phyloP scores from a whole-genome alignment of 2,888 invertebrate species.

The Fragum whitleyi region DNA sequence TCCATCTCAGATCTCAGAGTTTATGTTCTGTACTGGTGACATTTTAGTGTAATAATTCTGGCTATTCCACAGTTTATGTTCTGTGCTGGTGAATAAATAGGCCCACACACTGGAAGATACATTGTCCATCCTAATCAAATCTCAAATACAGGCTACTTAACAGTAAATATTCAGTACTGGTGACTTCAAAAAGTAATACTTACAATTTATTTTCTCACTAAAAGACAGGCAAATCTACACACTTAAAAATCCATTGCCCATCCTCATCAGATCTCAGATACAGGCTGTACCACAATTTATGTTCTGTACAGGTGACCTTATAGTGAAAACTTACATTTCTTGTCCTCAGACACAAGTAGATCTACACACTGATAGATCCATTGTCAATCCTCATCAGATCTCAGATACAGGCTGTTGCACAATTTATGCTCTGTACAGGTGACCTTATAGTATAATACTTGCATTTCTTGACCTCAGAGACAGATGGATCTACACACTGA shows the following conservation, averaged over 20 bases:
- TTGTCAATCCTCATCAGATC: neutral
- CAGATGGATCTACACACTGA: neutral
- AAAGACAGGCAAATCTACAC: neutral
- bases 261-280: constrained; percentile 9
- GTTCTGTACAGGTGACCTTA: neutral
- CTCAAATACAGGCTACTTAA: neutral
- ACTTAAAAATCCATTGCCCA: neutral
- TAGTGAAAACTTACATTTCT: neutral
- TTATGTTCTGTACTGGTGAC: neutral
- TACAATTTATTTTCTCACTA: neutral
- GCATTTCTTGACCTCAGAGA: neutral
- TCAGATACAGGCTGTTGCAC: constrained; percentile 13
- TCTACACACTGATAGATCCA: neutral
- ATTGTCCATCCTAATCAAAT: neutral
- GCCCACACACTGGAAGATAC: neutral
- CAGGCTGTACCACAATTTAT: neutral
- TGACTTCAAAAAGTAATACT: neutral
- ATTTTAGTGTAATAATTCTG: neutral
- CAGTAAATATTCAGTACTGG: neutral
- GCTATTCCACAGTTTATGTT: too few species aligned
- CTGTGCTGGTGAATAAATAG: neutral
- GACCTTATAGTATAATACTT: neutral
- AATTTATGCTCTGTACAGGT: neutral
- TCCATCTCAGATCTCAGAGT: neutral
- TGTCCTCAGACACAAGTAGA: neutral